Conservation (phyloP, 2,797 vertebrate genomes). For the Mormyrops boulengeri region DNA sequence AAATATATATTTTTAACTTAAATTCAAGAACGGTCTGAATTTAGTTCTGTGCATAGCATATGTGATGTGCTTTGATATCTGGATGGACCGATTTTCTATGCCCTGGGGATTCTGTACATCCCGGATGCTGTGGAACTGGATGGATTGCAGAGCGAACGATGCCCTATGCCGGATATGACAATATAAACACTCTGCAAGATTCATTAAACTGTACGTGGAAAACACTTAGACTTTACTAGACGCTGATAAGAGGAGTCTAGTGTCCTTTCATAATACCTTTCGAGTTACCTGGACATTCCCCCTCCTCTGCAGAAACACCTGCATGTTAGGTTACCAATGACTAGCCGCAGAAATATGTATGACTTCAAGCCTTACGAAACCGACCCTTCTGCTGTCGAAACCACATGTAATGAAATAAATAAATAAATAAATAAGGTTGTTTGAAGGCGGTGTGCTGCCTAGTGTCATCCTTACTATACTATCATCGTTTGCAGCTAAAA, state of each 20-base stretch:
- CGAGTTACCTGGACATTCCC: background rate
- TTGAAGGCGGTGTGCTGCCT: background rate
- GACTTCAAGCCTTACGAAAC: background rate
- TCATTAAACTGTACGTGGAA: background rate
- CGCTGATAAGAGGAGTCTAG: background rate
- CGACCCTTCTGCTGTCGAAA: background rate
- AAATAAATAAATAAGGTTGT: background rate
- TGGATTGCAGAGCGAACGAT: background rate
- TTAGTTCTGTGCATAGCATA: background rate
- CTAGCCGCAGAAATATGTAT: background rate
- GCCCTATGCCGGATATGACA: background rate
- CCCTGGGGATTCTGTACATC: background rate
- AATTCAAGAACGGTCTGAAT: background rate
- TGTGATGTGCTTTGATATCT: background rate
- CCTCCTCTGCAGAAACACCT: background rate
- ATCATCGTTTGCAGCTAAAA: background rate
- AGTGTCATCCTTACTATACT: background rate
- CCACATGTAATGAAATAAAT: background rate
- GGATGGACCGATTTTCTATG: background rate
- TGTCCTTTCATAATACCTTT: background rate
- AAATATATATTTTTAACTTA: background rate
- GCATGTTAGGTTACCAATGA: background rate
- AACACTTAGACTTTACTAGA: background rate
- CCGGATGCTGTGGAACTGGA: background rate
- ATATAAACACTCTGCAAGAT: background rate